Evolutionary conservation across 2,888 invertebrate genomes (phyloP).

Genomic region (Sphaerophoria rueppellii): DNA sequence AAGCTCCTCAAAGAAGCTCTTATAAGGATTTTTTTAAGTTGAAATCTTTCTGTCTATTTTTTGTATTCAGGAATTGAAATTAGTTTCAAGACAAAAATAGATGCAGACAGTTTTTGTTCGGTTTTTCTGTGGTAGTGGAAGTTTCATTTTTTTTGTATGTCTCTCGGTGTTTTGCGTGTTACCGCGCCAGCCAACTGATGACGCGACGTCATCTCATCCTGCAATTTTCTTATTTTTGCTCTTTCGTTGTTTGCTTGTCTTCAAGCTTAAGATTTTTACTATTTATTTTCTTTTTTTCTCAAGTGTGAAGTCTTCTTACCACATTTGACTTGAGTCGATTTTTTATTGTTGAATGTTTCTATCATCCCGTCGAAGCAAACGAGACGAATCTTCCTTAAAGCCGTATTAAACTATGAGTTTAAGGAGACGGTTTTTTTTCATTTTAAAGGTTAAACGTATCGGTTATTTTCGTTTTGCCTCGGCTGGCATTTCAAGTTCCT

Average conservation of each 20-base stretch:
- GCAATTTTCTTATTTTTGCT: slow-evolving; percentile 24
- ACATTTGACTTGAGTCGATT: slow-evolving; percentile 50
- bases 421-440: too few species aligned
- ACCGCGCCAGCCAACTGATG: slow-evolving; percentile 25
- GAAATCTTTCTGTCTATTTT: slow-evolving; percentile 4
- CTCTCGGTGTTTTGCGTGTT: slow-evolving; percentile 4
- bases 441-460: too few species aligned
- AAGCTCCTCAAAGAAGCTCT: neutral
- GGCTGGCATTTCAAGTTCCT: too few species aligned
- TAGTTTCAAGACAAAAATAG: slow-evolving; percentile 70
- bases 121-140: slow-evolving; percentile 51
- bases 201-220: slow-evolving; percentile 14
- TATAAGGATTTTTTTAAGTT: slow-evolving; percentile 6
- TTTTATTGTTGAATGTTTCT: slow-evolving; percentile 5
- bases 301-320: slow-evolving; percentile 32
- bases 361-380: slow-evolving; percentile 6
- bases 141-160: slow-evolving; percentile 9
- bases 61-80: slow-evolving; percentile 54
- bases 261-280: neutral
- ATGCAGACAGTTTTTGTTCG: slow-evolving; percentile 60
- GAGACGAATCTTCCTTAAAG: neutral
- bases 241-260: slow-evolving; percentile 27
- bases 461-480: too few species aligned
- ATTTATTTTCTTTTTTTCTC: neutral
- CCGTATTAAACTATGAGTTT: too few species aligned